A percentile compares a stretch with the other conserved stretches of the same genome.
Conservation (phyloP, 2,797 vertebrate genomes). For the Rhinogobio ventralis region DNA sequence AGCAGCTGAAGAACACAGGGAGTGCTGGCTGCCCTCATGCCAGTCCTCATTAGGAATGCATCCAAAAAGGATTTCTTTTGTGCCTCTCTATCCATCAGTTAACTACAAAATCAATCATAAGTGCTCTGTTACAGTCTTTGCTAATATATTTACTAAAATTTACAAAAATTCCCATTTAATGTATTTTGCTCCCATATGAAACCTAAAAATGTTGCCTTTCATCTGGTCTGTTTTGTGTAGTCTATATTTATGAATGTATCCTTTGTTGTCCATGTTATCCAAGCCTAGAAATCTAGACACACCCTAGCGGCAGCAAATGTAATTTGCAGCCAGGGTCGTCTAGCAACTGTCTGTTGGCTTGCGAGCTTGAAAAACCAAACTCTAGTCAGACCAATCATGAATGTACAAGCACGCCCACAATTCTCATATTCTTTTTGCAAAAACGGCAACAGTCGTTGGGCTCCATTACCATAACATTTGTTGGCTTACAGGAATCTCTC, state of each 20-base stretch:
- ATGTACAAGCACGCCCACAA: no score
- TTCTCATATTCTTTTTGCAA: no score
- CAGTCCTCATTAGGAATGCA: slow-evolving; percentile 53
- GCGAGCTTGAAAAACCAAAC: no score
- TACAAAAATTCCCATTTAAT: neutral
- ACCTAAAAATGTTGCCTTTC: no score
- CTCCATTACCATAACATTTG: no score
- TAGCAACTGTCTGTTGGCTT: no score
- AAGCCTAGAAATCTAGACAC: no score
- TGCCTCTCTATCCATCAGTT: slow-evolving; percentile 7
- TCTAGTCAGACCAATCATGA: no score
- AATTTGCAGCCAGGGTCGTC: no score
- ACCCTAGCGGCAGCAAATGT: no score
- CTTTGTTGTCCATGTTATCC: neutral
- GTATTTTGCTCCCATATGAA: neutral
- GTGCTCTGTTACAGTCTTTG: slow-evolving; percentile 19
- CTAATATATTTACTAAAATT: neutral
- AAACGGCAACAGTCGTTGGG: no score
- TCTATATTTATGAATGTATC: neutral
- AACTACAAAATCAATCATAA: slow-evolving; percentile 39
- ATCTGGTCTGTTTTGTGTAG: neutral
- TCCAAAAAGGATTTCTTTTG: slow-evolving; percentile 28
- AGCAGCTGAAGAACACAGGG: slow-evolving; percentile 35
- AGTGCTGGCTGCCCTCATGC: slow-evolving; percentile 19
- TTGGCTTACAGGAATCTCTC: no score